phyloP scores from a whole-genome alignment of 2,113 vertebrate genomes.

The Sinocyclocheilus grahami region DNA sequence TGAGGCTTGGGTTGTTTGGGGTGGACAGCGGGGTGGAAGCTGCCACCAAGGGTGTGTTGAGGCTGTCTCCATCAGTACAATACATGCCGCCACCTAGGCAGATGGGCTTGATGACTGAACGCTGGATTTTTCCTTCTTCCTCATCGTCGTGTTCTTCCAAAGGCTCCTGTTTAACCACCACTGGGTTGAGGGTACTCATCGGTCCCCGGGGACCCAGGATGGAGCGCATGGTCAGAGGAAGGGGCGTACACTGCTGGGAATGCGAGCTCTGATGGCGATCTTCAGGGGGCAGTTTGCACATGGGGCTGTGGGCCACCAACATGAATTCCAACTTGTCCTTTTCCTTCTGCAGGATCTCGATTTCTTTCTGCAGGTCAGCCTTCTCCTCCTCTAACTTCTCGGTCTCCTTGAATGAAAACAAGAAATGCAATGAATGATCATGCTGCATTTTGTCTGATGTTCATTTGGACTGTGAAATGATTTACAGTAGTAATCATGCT shows the following conservation, averaged over 20 bases:
- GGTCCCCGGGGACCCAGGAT: slow-evolving; percentile 59
- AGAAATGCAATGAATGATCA: background rate
- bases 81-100: slow-evolving; percentile 84
- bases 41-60: slow-evolving; percentile 96
- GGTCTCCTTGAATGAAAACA: slow-evolving; percentile 82
- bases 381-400: slow-evolving; percentile 98
- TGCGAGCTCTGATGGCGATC: slow-evolving; percentile 73
- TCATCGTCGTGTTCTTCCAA: slow-evolving; percentile 78
- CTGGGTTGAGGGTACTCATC: slow-evolving; percentile 65
- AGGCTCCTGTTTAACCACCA: slow-evolving; percentile 96
- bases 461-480: background rate
- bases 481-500: too few relatives aligned
- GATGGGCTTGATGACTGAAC: slow-evolving; percentile 98
- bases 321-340: slow-evolving; percentile 99
- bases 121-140: slow-evolving; percentile 81
- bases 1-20: slow-evolving; percentile 89
- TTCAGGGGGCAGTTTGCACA: slow-evolving; percentile 92
- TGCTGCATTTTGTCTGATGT: background rate
- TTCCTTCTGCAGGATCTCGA: slow-evolving; percentile 93
- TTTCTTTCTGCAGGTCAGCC: slow-evolving; percentile 94
- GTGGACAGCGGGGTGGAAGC: slow-evolving; percentile 94
- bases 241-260: slow-evolving; percentile 72
- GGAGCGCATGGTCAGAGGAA: slow-evolving; percentile 80
- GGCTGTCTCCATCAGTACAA: slow-evolving; percentile 92
- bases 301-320: slow-evolving; percentile 93